These are phyloP conservation scores for Agelastica alni DNA, from an alignment of 2,888 invertebrate species.

Conservation along the genomic window DNA sequence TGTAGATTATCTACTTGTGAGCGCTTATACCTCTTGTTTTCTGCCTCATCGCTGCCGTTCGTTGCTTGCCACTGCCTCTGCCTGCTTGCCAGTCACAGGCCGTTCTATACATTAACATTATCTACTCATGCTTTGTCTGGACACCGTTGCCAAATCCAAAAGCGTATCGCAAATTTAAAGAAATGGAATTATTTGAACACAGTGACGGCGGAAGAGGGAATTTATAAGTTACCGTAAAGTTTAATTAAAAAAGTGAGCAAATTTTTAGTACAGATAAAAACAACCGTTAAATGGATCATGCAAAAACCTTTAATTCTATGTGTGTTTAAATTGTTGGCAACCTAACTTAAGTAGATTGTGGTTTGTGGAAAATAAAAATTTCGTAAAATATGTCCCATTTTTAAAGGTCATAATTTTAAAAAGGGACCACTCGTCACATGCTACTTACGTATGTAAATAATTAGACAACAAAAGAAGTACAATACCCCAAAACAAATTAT, in stretches of 20 bases:
- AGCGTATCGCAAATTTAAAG: not conserved
- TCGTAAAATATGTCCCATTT: too few relatives aligned
- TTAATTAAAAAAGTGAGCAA: too few relatives aligned
- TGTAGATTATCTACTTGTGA: not conserved
- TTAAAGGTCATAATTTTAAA: too few relatives aligned
- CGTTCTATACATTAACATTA: slow-evolving; percentile 13
- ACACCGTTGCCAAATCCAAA: not conserved
- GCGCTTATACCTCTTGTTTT: slow-evolving; percentile 2
- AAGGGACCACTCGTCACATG: too few relatives aligned
- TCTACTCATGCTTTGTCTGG: slow-evolving; percentile 14
- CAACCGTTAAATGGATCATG: too few relatives aligned
- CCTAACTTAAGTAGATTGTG: too few relatives aligned
- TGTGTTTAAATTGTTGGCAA: too few relatives aligned
- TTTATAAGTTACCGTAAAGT: too few relatives aligned
- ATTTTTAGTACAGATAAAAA: too few relatives aligned
- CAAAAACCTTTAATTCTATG: too few relatives aligned
- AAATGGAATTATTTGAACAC: not conserved
- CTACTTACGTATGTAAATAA: not conserved
- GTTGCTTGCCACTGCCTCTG: slow-evolving; percentile 7
- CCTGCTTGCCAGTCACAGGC: slow-evolving; percentile 13
- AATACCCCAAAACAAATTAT: slow-evolving; percentile 9
- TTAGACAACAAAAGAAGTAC: not conserved
- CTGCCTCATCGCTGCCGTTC: not conserved
- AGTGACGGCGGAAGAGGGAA: slow-evolving; percentile 2
- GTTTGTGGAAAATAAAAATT: too few relatives aligned